Conservation (phyloP, 2,888 invertebrate genomes). For the Labia minor region DNA sequence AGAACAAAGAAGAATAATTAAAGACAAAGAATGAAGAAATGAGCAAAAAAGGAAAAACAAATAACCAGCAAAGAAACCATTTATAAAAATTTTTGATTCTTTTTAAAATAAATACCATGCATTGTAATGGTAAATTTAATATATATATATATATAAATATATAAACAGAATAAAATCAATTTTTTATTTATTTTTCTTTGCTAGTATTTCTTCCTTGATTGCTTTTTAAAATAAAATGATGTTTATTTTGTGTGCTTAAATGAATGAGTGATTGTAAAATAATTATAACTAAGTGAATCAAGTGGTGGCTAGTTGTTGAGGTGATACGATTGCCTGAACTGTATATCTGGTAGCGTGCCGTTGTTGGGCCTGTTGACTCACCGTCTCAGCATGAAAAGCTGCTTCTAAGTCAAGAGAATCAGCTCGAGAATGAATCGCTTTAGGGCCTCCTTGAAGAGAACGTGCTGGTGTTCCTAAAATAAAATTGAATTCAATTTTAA, state of each 20-base stretch:
- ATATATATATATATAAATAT: too few species aligned
- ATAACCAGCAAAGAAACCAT: background rate
- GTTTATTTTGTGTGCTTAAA: too few species aligned
- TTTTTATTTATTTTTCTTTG: background rate
- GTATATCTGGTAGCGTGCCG: background rate
- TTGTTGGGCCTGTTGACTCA: background rate
- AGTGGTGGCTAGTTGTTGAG: background rate
- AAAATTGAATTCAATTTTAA: background rate
- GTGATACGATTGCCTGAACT: background rate
- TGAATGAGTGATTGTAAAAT: background rate
- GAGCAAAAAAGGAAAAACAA: background rate
- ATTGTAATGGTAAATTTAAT: too few species aligned
- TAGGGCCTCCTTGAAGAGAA: background rate
- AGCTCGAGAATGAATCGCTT: conserved; percentile 5
- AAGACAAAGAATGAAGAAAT: background rate
- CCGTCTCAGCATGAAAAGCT: background rate
- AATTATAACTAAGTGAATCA: background rate
- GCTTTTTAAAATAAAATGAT: background rate
- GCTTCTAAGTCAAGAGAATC: conserved; percentile 1
- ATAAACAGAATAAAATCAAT: background rate
- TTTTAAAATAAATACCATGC: too few species aligned
- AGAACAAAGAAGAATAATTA: background rate
- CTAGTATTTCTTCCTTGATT: background rate
- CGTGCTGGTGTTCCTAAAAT: background rate
- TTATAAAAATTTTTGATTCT: background rate